phyloP scores from a whole-genome alignment of 2,113 vertebrate species.

The Protobothrops mucrosquamatus region DNA sequence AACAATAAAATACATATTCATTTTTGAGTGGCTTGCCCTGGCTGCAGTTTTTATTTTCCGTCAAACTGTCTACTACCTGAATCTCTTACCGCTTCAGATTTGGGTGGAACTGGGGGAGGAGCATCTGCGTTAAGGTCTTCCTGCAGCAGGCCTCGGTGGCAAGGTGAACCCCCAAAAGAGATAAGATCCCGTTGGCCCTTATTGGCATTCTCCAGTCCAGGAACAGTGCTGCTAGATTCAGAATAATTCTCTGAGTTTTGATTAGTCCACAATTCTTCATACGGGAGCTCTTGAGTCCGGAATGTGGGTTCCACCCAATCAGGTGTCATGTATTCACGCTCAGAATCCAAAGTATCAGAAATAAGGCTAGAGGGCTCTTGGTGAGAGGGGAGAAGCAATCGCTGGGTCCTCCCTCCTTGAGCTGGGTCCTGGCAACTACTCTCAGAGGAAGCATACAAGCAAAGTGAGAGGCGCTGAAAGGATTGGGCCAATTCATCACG shows the following conservation, averaged over 20 bases:
- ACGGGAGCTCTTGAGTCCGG: constrained; percentile 82
- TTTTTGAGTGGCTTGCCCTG: neutral
- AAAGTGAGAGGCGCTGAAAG: constrained; percentile 75
- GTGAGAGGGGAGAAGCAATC: accelerated
- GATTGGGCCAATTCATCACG: constrained; percentile 74
- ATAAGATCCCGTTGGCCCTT: constrained; percentile 80
- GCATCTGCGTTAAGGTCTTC: constrained; percentile 67
- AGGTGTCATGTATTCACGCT: constrained; percentile 87
- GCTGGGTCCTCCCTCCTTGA: constrained; percentile 53
- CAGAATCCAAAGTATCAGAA: constrained; percentile 68
- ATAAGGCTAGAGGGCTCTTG: constrained; percentile 47
- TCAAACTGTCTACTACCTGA: too few species aligned
- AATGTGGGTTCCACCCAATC: constrained; percentile 84
- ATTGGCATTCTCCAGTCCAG: constrained; percentile 58
- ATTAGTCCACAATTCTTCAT: constrained; percentile 95
- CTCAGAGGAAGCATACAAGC: constrained; percentile 62
- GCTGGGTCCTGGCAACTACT: constrained; percentile 67
- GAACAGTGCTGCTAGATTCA: constrained; percentile 35
- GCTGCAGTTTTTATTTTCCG: neutral
- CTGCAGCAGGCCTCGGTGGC: constrained; percentile 54
- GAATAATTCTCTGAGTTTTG: constrained; percentile 62
- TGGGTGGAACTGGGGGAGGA: constrained; percentile 92
- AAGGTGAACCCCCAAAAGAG: constrained; percentile 72
- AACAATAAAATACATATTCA: neutral
- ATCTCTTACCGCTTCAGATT: constrained; percentile 95